Evolutionary conservation across 2,888 invertebrate species (phyloP), one percentile per base, ranked within the genome.

Genomic region (Cyclophora albipunctata): DNA sequence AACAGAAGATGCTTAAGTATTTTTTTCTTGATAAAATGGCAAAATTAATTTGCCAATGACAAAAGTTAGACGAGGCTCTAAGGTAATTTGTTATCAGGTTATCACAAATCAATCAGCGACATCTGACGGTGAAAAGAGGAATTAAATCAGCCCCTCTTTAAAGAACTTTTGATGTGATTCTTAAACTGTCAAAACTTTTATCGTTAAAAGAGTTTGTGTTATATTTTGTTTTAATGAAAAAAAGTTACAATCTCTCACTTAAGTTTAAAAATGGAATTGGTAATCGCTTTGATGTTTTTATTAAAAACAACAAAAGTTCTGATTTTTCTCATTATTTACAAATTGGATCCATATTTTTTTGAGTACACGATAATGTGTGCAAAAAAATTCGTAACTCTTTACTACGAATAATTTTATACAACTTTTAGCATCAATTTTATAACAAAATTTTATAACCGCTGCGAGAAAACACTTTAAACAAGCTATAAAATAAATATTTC

Each of bases 31-130:
- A 20, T 20, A 20, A 20, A 20, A 20, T 20, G 50, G 6, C 48
- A 50, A 54, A 58, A 54, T 62, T 60, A 64, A 64, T 66, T 66
- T 58, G 57, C 59, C 58, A 46, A 50, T 59, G 62, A 59, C 62
- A 57, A 62, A 20, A 62, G 63, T 63, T 59, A 55, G 53, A 55
- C 52, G 49, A 54, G 48, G 47, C 49, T 37, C 51, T 20, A 56
- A 60, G 63, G 62, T 63, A 63, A 67, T 67, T 63, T 64, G 65
- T 63, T 65, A 64, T 63, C 64, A 60, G 63, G 65, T 63, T 65
- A 64, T 63, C 64, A 60, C 59, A 62, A 64, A 67, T 65, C 65
- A 64, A 65, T 65, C 63, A 56, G 53, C 54, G 62, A 60, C 58
- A 59, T 53, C 49, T 45, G 47, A 49, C 49, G 49, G 51, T 49